Base-by-base conservation (phyloP, 2,797 vertebrate species). In the Threskiornis aethiopicus region DNA sequence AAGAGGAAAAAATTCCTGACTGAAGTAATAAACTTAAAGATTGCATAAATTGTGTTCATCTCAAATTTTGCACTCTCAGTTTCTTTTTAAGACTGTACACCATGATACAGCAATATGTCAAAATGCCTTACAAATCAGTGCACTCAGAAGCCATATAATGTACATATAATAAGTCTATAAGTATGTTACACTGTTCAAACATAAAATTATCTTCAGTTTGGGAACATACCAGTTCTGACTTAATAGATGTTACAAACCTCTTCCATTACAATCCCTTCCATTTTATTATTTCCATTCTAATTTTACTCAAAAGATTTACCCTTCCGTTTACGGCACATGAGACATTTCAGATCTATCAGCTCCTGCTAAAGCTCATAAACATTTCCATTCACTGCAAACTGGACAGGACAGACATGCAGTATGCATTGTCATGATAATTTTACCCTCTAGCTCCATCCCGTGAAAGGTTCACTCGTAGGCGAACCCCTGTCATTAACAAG, bases 71-170 rank as follows among this genome's bases (percentile, higher is more conserved):
- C 41, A 67, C 37, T 62, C 18, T 10, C 8, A 11, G 22, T 71
- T 95, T 91, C n/a, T 59, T 75, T 70, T 64, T 35, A 11, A 13
- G 57, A 55, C 22, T 52, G 55, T 17, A 79, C 16, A 42, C 11
- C 9, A 46, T 11, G 20, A n/a, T 15, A 14, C 1, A 44, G 33
- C 41, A 85, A 13, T 25, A 5, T 3, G 22, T 16, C 41, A 64
- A 64, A 67, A 89, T 47, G 49, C 59, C 52, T 46, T 14, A 78
- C 61, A 84, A 85, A 78, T 26, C n/a, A 70, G 49, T 8, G 14
- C 18, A 19, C 31, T 11, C 1, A 3, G 58, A 54, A 65, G 82
- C 47, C 37, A 3, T 3, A 37, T 10, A 46, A 62, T 0, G 7
- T 4, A 46, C 14, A 7, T 14, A 26, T 42, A 72, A 77, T 13